These are phyloP conservation scores for Rotaria socialis DNA, from an alignment of 2,888 invertebrate genomes.

Conservation along the genomic window DNA sequence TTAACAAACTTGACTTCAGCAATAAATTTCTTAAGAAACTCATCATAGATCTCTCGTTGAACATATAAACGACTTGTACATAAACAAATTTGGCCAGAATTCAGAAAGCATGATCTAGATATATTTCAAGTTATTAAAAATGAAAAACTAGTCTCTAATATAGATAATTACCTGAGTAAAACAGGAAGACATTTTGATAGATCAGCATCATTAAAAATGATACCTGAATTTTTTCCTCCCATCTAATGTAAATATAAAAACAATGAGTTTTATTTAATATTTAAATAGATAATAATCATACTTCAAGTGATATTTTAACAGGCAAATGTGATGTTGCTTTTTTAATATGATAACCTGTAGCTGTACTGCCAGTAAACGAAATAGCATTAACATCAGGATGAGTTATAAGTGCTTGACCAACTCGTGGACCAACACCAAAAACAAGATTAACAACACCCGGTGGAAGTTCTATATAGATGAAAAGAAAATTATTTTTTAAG, in stretches of 20 bases:
- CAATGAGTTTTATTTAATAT: conserved; percentile 24
- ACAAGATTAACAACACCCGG: conserved; percentile 64
- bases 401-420: conserved; percentile 61
- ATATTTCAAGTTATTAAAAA: background rate
- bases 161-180: conserved; percentile 8
- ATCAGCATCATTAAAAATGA: conserved; percentile 63
- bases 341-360: conserved; percentile 59
- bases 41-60: conserved; percentile 59
- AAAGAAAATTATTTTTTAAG: too few relatives aligned
- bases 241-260: conserved; percentile 54
- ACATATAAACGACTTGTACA: conserved; percentile 64
- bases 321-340: conserved; percentile 57
- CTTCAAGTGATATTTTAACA: conserved; percentile 64
- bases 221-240: conserved; percentile 65
- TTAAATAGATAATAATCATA: conserved; percentile 48
- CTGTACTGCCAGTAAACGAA: conserved; percentile 64
- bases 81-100: conserved; percentile 65
- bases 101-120: conserved; percentile 62
- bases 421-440: conserved; percentile 62
- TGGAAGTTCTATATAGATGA: conserved; percentile 60
- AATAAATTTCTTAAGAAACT: conserved; percentile 60
- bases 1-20: conserved; percentile 53
- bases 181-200: conserved; percentile 57
- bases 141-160: background rate
- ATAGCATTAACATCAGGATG: conserved; percentile 62